Evolutionary conservation across 2,888 invertebrate genomes (phyloP).

Genomic region (Thyatira batis): DNA sequence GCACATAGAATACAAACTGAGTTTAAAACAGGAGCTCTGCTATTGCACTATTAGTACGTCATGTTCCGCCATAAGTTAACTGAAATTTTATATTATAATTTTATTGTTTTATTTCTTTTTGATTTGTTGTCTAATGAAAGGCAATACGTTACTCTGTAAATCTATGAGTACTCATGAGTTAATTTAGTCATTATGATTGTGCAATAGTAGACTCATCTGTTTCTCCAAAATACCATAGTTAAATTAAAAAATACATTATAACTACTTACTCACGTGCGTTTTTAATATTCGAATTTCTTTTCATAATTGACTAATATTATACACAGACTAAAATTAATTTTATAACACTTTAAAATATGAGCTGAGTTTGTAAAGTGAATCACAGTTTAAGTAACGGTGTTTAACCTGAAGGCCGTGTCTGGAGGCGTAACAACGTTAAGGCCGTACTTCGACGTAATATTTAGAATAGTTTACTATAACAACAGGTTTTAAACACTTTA

Average conservation of each 20-base stretch:
- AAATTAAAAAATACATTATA: constrained; percentile 10
- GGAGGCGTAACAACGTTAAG: constrained; percentile 57
- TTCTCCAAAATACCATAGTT: constrained; percentile 9
- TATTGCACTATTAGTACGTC: constrained; percentile 28
- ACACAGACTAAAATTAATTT: constrained; percentile 45
- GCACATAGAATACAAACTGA: constrained; percentile 65
- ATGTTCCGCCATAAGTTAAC: background rate
- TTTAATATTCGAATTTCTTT: constrained; percentile 37
- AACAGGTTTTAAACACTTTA: constrained; percentile 30
- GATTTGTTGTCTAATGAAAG: no score
- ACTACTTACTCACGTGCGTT: constrained; percentile 10
- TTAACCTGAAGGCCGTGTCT: constrained; percentile 62
- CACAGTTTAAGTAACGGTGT: constrained; percentile 75
- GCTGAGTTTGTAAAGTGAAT: constrained; percentile 75
- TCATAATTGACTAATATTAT: constrained; percentile 56
- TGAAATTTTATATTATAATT: background rate
- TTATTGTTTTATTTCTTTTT: no score
- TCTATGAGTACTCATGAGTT: no score
- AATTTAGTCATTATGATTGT: constrained; percentile 6
- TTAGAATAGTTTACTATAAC: constrained; percentile 51
- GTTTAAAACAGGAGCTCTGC: constrained; percentile 44
- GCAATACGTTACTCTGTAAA: no score
- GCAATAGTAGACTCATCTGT: constrained; percentile 9
- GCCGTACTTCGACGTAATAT: constrained; percentile 48
- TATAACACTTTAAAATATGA: constrained; percentile 50